Conservation (phyloP, 2,888 invertebrate species). For the Dyspetes luteomarginatus region DNA sequence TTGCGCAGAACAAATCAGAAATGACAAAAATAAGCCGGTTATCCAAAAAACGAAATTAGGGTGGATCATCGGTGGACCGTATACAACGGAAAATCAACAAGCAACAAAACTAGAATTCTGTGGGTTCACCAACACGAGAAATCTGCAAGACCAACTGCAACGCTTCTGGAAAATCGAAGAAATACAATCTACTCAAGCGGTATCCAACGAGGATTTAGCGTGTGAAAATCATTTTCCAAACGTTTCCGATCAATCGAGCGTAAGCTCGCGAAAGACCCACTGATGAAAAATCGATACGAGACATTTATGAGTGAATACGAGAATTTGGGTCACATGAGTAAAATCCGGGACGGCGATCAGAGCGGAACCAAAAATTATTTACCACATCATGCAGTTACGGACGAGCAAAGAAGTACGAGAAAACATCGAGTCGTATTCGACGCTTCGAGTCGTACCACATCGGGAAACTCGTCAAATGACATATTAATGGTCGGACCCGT, state of each 20-base stretch:
- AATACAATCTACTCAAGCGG: not conserved
- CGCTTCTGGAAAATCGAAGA: conserved; percentile 56
- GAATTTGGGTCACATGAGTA: conserved; percentile 71
- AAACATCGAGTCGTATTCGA: conserved; percentile 75
- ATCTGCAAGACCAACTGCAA: conserved; percentile 46
- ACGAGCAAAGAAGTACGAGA: conserved; percentile 69
- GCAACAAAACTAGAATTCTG: conserved; percentile 3
- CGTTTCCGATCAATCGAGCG: conserved; percentile 69
- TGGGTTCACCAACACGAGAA: conserved; percentile 19
- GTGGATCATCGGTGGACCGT: conserved; percentile 46
- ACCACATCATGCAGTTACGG: conserved; percentile 72
- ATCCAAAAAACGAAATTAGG: conserved; percentile 51
- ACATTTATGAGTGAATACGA: conserved; percentile 71
- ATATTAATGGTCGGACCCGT: conserved; percentile 40
- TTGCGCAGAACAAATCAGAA: conserved; percentile 32
- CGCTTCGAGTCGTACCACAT: conserved; percentile 67
- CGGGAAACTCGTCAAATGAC: conserved; percentile 53
- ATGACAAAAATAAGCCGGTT: conserved; percentile 26
- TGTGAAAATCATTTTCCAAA: conserved; percentile 54
- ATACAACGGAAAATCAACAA: conserved; percentile 7
- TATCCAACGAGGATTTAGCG: conserved; percentile 29
- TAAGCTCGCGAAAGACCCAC: conserved; percentile 61
- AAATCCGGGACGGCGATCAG: conserved; percentile 17
- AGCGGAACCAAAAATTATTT: conserved; percentile 61
- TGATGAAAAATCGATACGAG: not conserved